These are phyloP conservation scores for Plecturocebus donacophilus DNA, from an alignment of 2,113 vertebrate genomes.

Conservation along the genomic window DNA sequence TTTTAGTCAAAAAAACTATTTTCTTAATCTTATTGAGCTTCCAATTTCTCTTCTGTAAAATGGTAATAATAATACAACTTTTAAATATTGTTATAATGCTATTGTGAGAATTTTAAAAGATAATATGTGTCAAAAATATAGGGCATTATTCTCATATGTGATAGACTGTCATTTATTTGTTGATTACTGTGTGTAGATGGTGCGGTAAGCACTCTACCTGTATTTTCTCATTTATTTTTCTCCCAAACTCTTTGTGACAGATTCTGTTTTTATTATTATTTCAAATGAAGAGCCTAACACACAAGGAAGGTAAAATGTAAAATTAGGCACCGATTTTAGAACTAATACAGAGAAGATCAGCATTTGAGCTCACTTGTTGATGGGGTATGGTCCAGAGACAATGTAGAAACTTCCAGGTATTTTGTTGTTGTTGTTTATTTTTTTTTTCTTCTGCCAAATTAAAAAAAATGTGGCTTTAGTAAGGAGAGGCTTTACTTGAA, in stretches of 20 bases:
- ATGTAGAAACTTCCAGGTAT: not conserved
- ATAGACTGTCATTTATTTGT: not conserved
- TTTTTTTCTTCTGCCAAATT: not conserved
- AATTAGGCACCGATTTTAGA: not conserved
- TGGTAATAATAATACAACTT: not conserved
- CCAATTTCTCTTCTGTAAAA: not conserved
- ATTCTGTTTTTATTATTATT: not conserved
- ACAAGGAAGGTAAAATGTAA: not conserved
- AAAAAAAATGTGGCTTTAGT: not conserved
- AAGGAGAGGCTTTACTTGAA: not conserved
- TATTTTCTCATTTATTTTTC: not conserved
- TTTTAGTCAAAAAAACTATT: not conserved
- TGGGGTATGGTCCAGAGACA: not conserved
- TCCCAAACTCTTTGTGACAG: not conserved
- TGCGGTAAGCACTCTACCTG: not conserved
- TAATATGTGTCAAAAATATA: not conserved
- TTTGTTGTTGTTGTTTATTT: no score
- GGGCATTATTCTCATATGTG: not conserved
- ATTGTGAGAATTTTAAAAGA: not conserved
- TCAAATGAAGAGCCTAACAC: not conserved
- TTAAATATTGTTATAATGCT: not conserved
- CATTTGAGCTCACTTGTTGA: not conserved
- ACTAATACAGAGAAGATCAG: not conserved
- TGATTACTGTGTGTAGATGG: not conserved
- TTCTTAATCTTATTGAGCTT: not conserved